Evolutionary conservation across 2,113 vertebrate species (phyloP).

Genomic region (Anas platyrhynchos): DNA sequence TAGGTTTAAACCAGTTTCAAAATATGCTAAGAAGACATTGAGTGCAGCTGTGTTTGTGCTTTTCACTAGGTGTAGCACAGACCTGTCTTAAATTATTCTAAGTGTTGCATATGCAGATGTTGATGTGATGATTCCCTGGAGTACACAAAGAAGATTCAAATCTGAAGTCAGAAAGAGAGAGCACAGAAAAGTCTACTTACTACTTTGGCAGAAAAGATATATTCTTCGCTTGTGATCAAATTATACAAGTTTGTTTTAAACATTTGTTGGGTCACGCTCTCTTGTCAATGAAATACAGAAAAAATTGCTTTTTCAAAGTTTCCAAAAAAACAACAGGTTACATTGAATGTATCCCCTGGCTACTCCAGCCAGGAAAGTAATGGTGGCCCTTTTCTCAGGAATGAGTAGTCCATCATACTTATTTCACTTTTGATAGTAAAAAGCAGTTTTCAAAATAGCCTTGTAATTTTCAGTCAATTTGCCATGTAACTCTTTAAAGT

Average conservation of each 20-base stretch:
- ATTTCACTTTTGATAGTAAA: not conserved
- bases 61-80: not conserved
- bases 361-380: not conserved
- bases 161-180: not conserved
- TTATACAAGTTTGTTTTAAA: not conserved
- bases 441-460: not conserved
- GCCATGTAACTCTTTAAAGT: not conserved
- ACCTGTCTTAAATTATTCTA: not conserved
- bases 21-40: not conserved
- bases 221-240: not conserved
- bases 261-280: not conserved
- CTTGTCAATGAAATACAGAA: not conserved
- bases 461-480: slow-evolving; percentile 13
- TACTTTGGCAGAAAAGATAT: not conserved
- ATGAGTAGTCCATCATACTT: not conserved
- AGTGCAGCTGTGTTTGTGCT: not conserved
- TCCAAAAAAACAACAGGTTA: not conserved
- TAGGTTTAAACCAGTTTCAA: not conserved
- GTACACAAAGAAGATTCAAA: not conserved
- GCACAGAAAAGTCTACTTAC: not conserved
- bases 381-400: not conserved
- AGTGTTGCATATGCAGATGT: not conserved
- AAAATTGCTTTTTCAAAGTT: not conserved
- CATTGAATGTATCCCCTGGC: not conserved
- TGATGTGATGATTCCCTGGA: not conserved